A percentile compares a stretch with the other conserved stretches of the same genome.
Conservation (phyloP, 1,140 invertebrate species). For the Calliphora vicina region DNA sequence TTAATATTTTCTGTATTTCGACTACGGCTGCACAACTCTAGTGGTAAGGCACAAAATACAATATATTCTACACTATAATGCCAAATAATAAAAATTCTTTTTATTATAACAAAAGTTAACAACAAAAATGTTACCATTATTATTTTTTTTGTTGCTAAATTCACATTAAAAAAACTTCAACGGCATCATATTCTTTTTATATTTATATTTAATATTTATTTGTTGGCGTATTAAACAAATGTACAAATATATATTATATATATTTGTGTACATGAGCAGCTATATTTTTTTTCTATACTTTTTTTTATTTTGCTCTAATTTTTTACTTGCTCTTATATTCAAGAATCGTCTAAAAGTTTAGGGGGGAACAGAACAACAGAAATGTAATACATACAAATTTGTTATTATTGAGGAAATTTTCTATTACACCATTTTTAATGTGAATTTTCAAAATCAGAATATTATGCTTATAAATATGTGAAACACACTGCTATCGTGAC, state of each 20-base stretch:
- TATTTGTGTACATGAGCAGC: background rate
- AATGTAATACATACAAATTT: too few species aligned
- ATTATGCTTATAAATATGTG: too few species aligned
- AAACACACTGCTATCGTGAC: too few species aligned
- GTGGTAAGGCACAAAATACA: background rate
- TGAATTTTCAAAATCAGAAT: too few species aligned
- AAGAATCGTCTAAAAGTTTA: too few species aligned
- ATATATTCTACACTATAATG: background rate
- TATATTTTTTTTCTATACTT: too few species aligned
- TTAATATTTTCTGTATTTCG: slow-evolving; percentile 16
- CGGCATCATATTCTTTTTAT: background rate
- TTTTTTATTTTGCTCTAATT: background rate
- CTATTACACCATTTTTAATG: too few species aligned
- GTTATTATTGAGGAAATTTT: too few species aligned
- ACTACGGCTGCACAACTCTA: background rate
- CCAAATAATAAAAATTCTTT: background rate
- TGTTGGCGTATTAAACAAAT: background rate
- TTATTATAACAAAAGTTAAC: background rate
- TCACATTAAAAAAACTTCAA: background rate
- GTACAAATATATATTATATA: background rate
- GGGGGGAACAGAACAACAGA: too few species aligned
- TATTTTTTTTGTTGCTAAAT: background rate
- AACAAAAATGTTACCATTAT: background rate
- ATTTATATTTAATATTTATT: slow-evolving; percentile 1
- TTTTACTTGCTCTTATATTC: too few species aligned